phyloP scores from a whole-genome alignment of 2,113 vertebrate species.

The Callipepla californica region DNA sequence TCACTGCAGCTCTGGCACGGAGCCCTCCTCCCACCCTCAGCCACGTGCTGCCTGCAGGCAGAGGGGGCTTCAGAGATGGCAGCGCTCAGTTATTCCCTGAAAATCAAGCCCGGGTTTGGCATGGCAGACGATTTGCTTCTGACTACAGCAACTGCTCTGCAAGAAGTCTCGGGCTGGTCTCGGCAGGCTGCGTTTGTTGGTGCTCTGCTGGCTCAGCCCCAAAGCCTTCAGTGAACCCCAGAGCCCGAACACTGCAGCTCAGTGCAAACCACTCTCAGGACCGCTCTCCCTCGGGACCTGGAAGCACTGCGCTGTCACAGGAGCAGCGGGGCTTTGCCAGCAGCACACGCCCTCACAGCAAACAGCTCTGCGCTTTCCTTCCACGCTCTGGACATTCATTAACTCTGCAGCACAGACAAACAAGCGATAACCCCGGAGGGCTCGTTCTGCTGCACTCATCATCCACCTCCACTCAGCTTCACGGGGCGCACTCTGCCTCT shows the following conservation, averaged over 20 bases:
- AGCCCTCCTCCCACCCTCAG: too few species aligned
- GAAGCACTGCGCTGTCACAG: background rate
- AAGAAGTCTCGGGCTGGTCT: too few species aligned
- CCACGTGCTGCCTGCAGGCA: background rate
- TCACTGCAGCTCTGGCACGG: too few species aligned
- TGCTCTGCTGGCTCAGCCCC: too few species aligned
- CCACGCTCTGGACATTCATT: accelerated
- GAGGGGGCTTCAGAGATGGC: background rate
- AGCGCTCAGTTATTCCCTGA: too few species aligned
- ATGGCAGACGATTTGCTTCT: too few species aligned
- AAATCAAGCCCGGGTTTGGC: background rate
- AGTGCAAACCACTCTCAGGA: too few species aligned
- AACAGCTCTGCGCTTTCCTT: background rate
- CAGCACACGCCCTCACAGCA: background rate
- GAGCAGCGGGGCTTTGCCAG: background rate
- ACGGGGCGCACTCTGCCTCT: background rate
- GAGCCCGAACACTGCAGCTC: too few species aligned
- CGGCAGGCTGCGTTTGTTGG: too few species aligned
- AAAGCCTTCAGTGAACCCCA: too few species aligned
- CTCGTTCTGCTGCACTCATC: background rate
- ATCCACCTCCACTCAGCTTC: too few species aligned
- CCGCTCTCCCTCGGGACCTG: background rate
- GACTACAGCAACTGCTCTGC: too few species aligned
- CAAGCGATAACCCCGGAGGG: background rate
- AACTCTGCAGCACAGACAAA: background rate